These are phyloP conservation scores for Syrphus vitripennis DNA, from an alignment of 2,888 invertebrate species.

Conservation along the genomic window DNA sequence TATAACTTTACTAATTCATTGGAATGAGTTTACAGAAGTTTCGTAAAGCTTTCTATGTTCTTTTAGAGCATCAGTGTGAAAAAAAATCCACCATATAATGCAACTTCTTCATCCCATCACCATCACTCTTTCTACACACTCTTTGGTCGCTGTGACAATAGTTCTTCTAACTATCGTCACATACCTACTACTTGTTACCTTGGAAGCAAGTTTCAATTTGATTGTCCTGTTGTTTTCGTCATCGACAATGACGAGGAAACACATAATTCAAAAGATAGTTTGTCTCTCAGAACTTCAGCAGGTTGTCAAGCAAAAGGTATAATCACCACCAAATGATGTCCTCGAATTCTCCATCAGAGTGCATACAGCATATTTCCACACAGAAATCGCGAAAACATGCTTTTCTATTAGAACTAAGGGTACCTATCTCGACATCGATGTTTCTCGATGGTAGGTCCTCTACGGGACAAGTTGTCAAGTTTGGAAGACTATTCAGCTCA, in stretches of 20 bases:
- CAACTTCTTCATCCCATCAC: background rate
- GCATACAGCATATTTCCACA: conserved; percentile 20
- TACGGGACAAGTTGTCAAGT: conserved; percentile 37
- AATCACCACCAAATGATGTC: conserved; percentile 46
- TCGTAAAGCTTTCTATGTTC: background rate
- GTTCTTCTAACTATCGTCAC: background rate
- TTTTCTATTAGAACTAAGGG: background rate
- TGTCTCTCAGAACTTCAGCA: conserved; percentile 19
- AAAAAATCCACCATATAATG: background rate
- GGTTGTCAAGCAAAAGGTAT: conserved; percentile 13
- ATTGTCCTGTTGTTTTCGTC: background rate
- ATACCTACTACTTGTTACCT: background rate
- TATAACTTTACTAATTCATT: background rate
- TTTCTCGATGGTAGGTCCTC: background rate
- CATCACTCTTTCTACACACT: background rate
- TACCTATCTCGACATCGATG: background rate
- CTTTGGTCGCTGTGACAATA: background rate
- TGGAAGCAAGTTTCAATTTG: background rate
- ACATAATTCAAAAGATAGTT: conserved; percentile 27
- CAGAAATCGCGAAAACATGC: conserved; percentile 9
- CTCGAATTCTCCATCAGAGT: conserved; percentile 20
- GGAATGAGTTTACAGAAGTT: background rate
- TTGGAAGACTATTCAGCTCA: conserved; percentile 50
- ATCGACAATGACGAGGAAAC: background rate
- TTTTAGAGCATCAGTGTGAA: background rate